These are phyloP conservation scores for Xiphorhynchus erythropygius DNA, from an alignment of 2,797 vertebrate genomes.

Conservation along the genomic window DNA sequence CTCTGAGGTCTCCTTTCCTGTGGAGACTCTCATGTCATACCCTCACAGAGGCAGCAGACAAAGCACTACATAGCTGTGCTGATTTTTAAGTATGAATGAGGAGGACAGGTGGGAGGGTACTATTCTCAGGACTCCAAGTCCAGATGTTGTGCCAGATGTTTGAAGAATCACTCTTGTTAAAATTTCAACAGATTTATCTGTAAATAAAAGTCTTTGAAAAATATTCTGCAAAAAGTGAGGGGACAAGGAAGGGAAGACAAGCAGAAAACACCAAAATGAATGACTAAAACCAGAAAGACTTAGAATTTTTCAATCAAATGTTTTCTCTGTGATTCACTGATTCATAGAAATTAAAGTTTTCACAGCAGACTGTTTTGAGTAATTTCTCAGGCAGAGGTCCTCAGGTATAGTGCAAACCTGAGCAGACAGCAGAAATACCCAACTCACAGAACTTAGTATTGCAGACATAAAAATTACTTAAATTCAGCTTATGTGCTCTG, in stretches of 20 bases:
- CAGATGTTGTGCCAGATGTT: conserved; percentile 13
- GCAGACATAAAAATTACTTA: not conserved
- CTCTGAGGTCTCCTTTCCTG: not conserved
- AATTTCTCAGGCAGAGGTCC: not conserved
- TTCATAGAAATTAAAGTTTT: not conserved
- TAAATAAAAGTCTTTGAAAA: not conserved
- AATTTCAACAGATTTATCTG: not conserved
- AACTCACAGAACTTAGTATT: not conserved
- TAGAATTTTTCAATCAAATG: not conserved
- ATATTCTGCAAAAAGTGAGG: not conserved
- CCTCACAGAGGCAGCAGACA: not conserved
- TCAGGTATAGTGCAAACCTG: not conserved
- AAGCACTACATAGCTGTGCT: accelerated
- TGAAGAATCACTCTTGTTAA: not conserved
- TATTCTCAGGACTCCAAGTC: not conserved
- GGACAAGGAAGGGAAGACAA: not conserved
- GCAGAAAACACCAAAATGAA: not conserved
- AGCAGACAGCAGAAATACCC: not conserved
- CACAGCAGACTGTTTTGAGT: not conserved
- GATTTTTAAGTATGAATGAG: not conserved
- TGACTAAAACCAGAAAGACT: not conserved
- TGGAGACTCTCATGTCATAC: not conserved
- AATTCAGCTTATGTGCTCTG: not conserved
- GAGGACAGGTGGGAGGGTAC: not conserved
- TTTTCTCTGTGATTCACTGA: not conserved